Evolutionary conservation across 37 sponge, comb jelly and placozoan species (phyloP).

Genomic region (Chondrilla cf. caribensis): DNA sequence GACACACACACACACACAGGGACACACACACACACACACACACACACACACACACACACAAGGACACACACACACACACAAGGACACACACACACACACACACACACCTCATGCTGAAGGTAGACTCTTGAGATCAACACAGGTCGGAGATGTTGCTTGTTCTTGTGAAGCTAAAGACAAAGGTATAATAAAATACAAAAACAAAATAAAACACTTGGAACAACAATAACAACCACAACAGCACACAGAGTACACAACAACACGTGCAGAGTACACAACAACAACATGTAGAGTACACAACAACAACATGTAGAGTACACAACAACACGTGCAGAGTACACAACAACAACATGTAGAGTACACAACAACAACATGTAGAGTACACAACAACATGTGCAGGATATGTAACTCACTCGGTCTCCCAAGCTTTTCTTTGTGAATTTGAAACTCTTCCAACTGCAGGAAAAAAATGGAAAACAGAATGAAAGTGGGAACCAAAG

Average conservation of each 20-base stretch:
- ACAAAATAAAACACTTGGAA: background rate
- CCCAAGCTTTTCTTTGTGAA: slow-evolving; percentile 15
- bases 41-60: slow-evolving; percentile 18
- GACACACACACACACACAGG: background rate
- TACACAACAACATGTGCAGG: background rate
- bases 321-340: background rate
- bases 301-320: too few species aligned
- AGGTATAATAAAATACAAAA: too few species aligned
- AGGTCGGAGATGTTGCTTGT: slow-evolving; percentile 26
- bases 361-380: too few species aligned
- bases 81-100: background rate
- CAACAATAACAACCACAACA: background rate
- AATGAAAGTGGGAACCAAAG: too few species aligned
- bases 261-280: background rate
- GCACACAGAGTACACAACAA: background rate
- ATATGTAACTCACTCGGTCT: slow-evolving; percentile 24
- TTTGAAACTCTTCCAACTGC: slow-evolving; percentile 22
- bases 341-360: background rate
- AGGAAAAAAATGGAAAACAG: background rate
- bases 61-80: slow-evolving; percentile 5
- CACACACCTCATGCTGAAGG: slow-evolving; percentile 62
- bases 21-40: slow-evolving; percentile 12
- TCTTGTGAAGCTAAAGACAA: slow-evolving; percentile 37
- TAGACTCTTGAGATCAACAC: slow-evolving; percentile 38
- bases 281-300: background rate